Base-by-base conservation (phyloP, 2,113 vertebrate genomes). In the Protobothrops mucrosquamatus region DNA sequence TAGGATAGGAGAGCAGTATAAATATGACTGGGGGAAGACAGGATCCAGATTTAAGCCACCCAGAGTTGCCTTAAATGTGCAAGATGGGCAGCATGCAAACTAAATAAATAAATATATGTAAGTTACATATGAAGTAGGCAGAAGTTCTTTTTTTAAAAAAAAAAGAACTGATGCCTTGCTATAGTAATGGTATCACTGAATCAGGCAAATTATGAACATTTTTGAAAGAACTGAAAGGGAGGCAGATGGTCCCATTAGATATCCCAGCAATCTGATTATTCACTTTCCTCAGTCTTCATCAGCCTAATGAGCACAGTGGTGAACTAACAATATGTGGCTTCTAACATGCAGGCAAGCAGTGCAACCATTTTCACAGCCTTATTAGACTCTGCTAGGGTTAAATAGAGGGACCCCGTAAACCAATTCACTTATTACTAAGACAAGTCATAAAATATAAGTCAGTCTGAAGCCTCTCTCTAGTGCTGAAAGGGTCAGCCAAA, bases 221-320 rank as follows among this genome's bases (percentile, higher is more conserved):
- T 94, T 85, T 91, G 86, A 93, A 96, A 69, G 10, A 46, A 11
- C 43, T n/a, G 23, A 89, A 0, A 3, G 46, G 69, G 87, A 51
- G 85, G 51, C 56, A 95, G 59, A 90, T 94, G 20, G 39, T 94
- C 54, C 81, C 94, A 94, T 92, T n/a, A 48, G 34, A 1, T 94
- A 20, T 93, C 69, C 91, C 92, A 46, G 61, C 6, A 24, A 93
- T 59, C 81, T 94, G 81, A 54, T 9, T 10, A 85, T 95, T 96
- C 81, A 90, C 69, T 88, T 93, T 81, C 91, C 90, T 96, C 51
- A 89, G 90, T 87, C n/a, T 89, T 90, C 57, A 88, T 93, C 90
- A 92, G 34, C 39, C 54, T 95, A 87, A 92, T 93, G 74, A 93
- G 56, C 55, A 93, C 43, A 90, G 81, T 90, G 22, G 55, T 85